Evolutionary conservation across 2,797 vertebrate species (phyloP), one percentile per base, ranked within the genome.

Genomic region (Eulemur mongoz): DNA sequence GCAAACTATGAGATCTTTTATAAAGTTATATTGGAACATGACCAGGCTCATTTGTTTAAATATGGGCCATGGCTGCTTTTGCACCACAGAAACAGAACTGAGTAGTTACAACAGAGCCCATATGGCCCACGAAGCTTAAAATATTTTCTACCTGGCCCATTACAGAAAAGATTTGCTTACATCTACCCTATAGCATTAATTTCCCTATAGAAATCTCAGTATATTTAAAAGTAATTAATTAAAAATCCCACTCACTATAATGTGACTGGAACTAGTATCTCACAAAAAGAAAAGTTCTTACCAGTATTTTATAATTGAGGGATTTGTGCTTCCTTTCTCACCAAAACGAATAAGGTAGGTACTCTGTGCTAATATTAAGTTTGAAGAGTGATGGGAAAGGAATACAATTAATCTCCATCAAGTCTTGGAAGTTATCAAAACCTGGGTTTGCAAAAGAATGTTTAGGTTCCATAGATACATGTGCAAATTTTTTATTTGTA

Each of bases 221-320:
- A 89, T 67, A 65, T 61, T 81, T 5, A 94, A 76, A 43, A 78
- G 48, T 84, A n/a, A 59, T 75, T 93, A 65, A 89, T 91, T 81
- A 67, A n/a, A 90, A 89, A 73, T 2, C 7, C 35, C 89, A 50
- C 5, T 78, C 38, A 73, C 52, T 94, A 61, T 65, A 69, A 78
- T 75, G 8, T 84, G 52, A n/a, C 17, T 38, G 14, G 0, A 81
- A 48, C 1, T 57, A 80, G 40, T 9, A 89, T 76, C 32, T 93
- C 25, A 89, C 65, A 67, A 59, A 89, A 38, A 9, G 80, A 87
- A 27, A 52, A 25, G 23, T 75, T 83, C 23, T 40, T 81, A 88
- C 6, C 12, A 1, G 25, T 43, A 88, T 4, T 35, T 69, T 7
- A 61, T 75, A 94, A n/a, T 4, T 61, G 15, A 32, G 61, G 54